A percentile compares a stretch with the other conserved stretches of the same genome.
phyloP scores from a whole-genome alignment of 1,140 invertebrate genomes.

The Dryas iulia region DNA sequence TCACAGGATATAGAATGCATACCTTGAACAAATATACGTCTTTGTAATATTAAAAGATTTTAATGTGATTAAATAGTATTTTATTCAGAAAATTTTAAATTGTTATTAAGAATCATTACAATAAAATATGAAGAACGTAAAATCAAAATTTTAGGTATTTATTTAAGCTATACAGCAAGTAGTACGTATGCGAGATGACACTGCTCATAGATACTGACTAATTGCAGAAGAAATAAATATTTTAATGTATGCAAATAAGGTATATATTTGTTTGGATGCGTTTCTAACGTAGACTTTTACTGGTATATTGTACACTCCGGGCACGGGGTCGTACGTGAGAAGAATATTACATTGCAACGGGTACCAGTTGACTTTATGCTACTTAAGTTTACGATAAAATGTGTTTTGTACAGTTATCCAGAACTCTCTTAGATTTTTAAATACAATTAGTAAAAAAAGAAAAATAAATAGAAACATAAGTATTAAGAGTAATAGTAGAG shows the following conservation, averaged over 20 bases:
- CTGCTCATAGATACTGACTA: background rate
- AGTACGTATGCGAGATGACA: background rate
- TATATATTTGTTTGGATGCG: constrained; percentile 14
- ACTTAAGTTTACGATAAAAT: background rate
- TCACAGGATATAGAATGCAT: background rate
- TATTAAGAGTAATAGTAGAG: background rate
- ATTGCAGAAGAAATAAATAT: background rate
- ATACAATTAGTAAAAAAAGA: background rate
- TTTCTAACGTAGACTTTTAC: constrained; percentile 6
- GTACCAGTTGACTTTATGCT: constrained; percentile 6
- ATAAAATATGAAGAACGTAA: background rate
- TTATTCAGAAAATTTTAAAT: background rate
- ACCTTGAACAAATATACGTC: background rate
- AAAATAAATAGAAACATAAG: background rate
- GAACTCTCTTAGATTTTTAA: background rate
- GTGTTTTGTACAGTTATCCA: background rate
- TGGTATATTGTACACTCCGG: constrained; percentile 24
- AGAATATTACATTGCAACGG: constrained; percentile 53
- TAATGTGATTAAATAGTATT: background rate
- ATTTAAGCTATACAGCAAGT: background rate
- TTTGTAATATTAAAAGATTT: background rate
- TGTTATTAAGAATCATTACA: background rate
- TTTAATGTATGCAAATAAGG: constrained; percentile 8
- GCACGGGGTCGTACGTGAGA: constrained; percentile 54
- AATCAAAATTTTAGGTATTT: background rate